A percentile compares a stretch with the other conserved stretches of the same genome.
Evolutionary conservation across 2,888 invertebrate species (phyloP).

Genomic region (Dorcus parallelipipedus): DNA sequence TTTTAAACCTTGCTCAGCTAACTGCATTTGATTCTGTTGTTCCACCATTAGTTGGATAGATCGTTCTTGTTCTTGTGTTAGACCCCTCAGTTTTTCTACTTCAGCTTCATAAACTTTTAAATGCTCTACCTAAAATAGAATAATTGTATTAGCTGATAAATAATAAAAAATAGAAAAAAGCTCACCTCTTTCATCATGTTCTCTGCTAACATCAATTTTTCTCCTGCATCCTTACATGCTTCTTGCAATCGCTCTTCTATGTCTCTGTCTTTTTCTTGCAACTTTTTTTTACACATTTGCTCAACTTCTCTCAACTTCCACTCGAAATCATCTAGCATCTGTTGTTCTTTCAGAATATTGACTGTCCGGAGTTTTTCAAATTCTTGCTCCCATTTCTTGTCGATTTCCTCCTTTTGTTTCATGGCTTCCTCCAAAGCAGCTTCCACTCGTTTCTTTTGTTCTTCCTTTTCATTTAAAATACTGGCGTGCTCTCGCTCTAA

Average conservation of each 20-base stretch:
- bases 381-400: slow-evolving; percentile 63
- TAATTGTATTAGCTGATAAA: background rate
- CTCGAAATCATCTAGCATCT: slow-evolving; percentile 75
- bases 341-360: slow-evolving; percentile 68
- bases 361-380: slow-evolving; percentile 66
- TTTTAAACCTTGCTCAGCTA: slow-evolving; percentile 56
- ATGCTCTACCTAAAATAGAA: slow-evolving; percentile 47
- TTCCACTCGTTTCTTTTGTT: slow-evolving; percentile 53
- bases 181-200: slow-evolving; percentile 44
- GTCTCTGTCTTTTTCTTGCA: slow-evolving; percentile 59
- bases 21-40: slow-evolving; percentile 56
- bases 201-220: slow-evolving; percentile 44
- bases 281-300: slow-evolving; percentile 61
- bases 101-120: slow-evolving; percentile 57
- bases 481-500: slow-evolving; percentile 44
- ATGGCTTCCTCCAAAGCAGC: slow-evolving; percentile 61
- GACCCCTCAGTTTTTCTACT: slow-evolving; percentile 54
- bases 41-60: slow-evolving; percentile 55
- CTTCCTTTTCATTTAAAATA: slow-evolving; percentile 45
- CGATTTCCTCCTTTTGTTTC: slow-evolving; percentile 57
- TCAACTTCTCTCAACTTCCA: slow-evolving; percentile 80
- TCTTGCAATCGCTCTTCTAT: slow-evolving; percentile 55
- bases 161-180: background rate
- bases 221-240: slow-evolving; percentile 44
- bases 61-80: slow-evolving; percentile 59